A percentile compares a stretch with the other conserved stretches of the same genome.
Conservation (phyloP, 2,888 invertebrate species). For the Oscheius sp. region DNA sequence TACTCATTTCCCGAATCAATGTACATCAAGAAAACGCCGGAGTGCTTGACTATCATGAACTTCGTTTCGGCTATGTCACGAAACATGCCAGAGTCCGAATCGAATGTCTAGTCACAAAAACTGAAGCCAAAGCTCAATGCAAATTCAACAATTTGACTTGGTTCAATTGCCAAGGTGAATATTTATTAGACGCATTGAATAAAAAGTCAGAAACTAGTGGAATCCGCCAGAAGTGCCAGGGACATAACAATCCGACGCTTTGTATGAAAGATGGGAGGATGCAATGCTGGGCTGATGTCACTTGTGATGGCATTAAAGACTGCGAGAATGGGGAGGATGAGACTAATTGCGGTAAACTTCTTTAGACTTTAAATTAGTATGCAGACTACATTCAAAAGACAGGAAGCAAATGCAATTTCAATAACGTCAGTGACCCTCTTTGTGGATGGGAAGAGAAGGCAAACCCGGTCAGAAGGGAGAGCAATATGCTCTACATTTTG, state of each 20-base stretch:
- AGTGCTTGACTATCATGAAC: slow-evolving; percentile 12
- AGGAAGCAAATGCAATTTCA: slow-evolving; percentile 10
- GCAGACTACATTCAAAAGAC: slow-evolving; percentile 11
- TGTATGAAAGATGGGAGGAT: neutral
- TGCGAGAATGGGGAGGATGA: slow-evolving; percentile 23
- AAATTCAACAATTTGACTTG: slow-evolving; percentile 10
- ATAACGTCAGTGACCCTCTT: neutral
- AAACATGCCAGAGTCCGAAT: slow-evolving; percentile 19
- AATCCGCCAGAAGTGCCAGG: neutral
- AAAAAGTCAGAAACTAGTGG: neutral
- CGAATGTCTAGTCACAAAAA: neutral
- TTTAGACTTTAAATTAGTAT: neutral
- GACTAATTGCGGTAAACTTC: slow-evolving; percentile 10
- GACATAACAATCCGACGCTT: slow-evolving; percentile 8
- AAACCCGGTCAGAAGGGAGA: neutral
- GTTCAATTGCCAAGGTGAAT: slow-evolving; percentile 9
- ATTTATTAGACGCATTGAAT: neutral
- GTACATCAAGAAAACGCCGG: slow-evolving; percentile 4
- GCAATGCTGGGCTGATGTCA: slow-evolving; percentile 6
- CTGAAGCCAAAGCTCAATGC: neutral
- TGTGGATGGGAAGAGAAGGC: slow-evolving; percentile 18
- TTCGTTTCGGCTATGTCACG: slow-evolving; percentile 9
- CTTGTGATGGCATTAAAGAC: slow-evolving; percentile 18
- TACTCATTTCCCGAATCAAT: neutral
- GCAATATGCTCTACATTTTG: neutral